Conservation (phyloP, 2,113 vertebrate genomes). For the Odocoileus virginianus region DNA sequence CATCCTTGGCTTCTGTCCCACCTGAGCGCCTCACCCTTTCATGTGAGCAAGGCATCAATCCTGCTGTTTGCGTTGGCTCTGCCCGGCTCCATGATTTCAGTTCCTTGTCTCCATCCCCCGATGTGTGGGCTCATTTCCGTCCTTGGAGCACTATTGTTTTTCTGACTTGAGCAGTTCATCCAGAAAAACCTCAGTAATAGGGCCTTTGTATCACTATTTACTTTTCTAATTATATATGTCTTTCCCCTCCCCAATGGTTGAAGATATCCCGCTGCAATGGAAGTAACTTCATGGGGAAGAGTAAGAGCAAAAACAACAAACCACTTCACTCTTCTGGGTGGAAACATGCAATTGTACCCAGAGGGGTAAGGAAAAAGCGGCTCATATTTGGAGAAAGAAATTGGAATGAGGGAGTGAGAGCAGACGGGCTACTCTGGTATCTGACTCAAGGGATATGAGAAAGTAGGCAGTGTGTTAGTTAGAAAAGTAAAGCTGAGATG, state of each 20-base stretch:
- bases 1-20: not conserved
- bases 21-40: not conserved
- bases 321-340: constrained; percentile 34
- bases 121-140: constrained; percentile 26
- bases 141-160: constrained; percentile 52
- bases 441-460: not conserved
- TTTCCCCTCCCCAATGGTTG: not conserved
- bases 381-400: constrained; percentile 36
- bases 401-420: not conserved
- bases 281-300: constrained; percentile 25
- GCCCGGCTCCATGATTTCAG: constrained; percentile 29
- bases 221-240: constrained; percentile 56
- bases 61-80: constrained; percentile 49
- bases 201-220: constrained; percentile 48
- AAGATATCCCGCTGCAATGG: constrained; percentile 42
- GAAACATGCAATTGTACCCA: constrained; percentile 16
- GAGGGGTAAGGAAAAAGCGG: not conserved
- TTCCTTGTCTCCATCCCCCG: not conserved
- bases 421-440: not conserved
- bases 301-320: constrained; percentile 17
- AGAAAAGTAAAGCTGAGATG: not conserved
- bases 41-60: not conserved
- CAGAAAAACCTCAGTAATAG: constrained; percentile 27
- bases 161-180: constrained; percentile 42
- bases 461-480: not conserved